phyloP scores from a whole-genome alignment of 37 sponge, comb jelly and placozoan species.

The Oopsacas minuta region DNA sequence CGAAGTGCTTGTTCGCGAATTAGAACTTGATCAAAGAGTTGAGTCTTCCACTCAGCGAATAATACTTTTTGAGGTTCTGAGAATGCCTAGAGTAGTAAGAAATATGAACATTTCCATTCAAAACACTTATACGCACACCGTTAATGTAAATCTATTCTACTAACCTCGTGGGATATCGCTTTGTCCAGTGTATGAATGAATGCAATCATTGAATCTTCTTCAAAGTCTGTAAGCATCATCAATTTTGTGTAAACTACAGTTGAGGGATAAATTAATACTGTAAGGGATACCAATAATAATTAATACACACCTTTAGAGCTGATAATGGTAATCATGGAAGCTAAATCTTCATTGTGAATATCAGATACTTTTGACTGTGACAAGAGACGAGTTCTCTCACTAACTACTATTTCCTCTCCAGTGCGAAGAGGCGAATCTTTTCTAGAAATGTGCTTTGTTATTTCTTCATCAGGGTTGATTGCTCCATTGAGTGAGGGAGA shows the following conservation, averaged over 20 bases:
- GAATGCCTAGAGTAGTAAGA: constrained; percentile 38
- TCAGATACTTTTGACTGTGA: not conserved
- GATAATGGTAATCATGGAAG: not conserved
- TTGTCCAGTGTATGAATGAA: not conserved
- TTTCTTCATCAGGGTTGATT: too few relatives aligned
- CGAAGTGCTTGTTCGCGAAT: not conserved
- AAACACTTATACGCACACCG: not conserved
- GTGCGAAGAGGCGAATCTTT: not conserved
- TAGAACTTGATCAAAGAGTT: constrained; percentile 41
- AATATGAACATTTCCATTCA: not conserved
- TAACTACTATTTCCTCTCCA: not conserved
- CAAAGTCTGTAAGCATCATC: not conserved
- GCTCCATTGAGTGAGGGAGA: too few relatives aligned
- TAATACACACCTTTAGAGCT: not conserved
- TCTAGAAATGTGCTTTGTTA: too few relatives aligned
- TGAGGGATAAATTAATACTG: too few relatives aligned
- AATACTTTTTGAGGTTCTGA: constrained; percentile 41
- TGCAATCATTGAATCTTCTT: not conserved
- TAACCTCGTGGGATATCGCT: not conserved
- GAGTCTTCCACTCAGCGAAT: constrained; percentile 58
- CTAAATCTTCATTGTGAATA: not conserved
- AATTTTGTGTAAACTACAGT: not conserved
- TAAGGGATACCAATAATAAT: too few relatives aligned
- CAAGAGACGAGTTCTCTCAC: not conserved
- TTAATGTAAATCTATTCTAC: too few relatives aligned